Evolutionary conservation across 2,113 vertebrate species (phyloP), one percentile per base, ranked within the genome.

Genomic region (Sorex araneus): DNA sequence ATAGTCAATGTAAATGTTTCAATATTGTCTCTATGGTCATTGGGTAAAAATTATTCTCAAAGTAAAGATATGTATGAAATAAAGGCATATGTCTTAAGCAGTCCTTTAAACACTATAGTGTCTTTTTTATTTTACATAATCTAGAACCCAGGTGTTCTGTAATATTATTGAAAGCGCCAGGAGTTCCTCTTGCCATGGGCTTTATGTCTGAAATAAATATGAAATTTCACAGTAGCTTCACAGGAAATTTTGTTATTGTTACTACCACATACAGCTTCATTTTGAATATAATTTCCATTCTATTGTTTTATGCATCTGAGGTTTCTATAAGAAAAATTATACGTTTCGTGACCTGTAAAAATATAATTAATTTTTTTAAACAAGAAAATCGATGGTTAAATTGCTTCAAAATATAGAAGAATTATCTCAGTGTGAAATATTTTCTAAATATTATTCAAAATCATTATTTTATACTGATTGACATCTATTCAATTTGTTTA

Each of bases 121-220:
- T 4, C 0, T 87, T 4, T 75, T 87, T 66, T n/a, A n/a, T 69
- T 66, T 40, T 13, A 2, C 18, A 47, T 54, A 80, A 87, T 57
- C 50, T 23, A 78, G 13, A 73, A 78, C 16, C 3, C 2, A 47
- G 3, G 12, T 60, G 8, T 92, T 77, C 43, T 47, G 21, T 89
- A 60, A 54, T 45, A 34, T 63, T 90, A 23, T 71, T 82, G 27
- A 76, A 83, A 88, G 32, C 6, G 90, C 13, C 27, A 32, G 12
- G 27, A 36, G 27, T 80, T 84, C 30, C 69, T 80, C 30, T 6
- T 70, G 34, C 71, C 8, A 50, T 32, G 11, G 18, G 6, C 73
- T 90, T 90, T 73, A 90, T 74, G 82, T 57, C n/a, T 85, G 32
- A 74, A 74, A 90, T 74, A 82, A 90, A 84, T 95, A 75, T 77